Percentiles rank a stretch among this genome's conserved stretches.
Conservation (phyloP, 2,888 invertebrate genomes). For the Axea sp. region DNA sequence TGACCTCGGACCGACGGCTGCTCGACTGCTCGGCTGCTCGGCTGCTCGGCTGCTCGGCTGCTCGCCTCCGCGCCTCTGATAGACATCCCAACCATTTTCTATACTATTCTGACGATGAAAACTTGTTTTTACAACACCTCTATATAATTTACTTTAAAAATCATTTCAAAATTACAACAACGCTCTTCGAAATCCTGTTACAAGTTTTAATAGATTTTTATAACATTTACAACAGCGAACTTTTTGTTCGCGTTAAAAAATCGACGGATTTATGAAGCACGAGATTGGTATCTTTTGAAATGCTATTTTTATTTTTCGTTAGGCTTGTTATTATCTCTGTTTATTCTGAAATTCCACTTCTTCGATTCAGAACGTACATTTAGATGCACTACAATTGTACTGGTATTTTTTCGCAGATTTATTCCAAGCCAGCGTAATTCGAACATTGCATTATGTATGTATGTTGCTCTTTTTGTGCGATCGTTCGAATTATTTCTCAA, state of each 20-base stretch:
- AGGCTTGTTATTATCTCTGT: slow-evolving; percentile 2
- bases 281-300: slow-evolving; percentile 18
- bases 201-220: slow-evolving; percentile 10
- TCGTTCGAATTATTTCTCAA: too few species aligned
- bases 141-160: slow-evolving; percentile 54
- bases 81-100: slow-evolving; percentile 61
- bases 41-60: too few species aligned
- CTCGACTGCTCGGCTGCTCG: too few species aligned
- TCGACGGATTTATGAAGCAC: slow-evolving; percentile 18
- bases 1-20: slow-evolving; percentile 59
- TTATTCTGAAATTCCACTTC: slow-evolving; percentile 6
- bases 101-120: slow-evolving; percentile 59
- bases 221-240: slow-evolving; percentile 6
- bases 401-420: too few species aligned
- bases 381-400: not conserved
- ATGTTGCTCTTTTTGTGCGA: too few species aligned
- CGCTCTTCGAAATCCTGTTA: slow-evolving; percentile 9
- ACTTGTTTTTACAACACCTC: slow-evolving; percentile 60
- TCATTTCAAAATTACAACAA: slow-evolving; percentile 51
- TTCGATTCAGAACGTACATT: slow-evolving; percentile 4
- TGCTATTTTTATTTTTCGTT: too few species aligned
- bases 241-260: slow-evolving; percentile 5
- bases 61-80: too few species aligned
- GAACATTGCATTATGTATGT: too few species aligned
- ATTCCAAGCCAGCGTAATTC: too few species aligned